Percentiles rank a stretch among this genome's conserved stretches.
These are phyloP conservation scores for Leucozona laternaria DNA, from an alignment of 2,888 invertebrate genomes.

Conservation along the genomic window DNA sequence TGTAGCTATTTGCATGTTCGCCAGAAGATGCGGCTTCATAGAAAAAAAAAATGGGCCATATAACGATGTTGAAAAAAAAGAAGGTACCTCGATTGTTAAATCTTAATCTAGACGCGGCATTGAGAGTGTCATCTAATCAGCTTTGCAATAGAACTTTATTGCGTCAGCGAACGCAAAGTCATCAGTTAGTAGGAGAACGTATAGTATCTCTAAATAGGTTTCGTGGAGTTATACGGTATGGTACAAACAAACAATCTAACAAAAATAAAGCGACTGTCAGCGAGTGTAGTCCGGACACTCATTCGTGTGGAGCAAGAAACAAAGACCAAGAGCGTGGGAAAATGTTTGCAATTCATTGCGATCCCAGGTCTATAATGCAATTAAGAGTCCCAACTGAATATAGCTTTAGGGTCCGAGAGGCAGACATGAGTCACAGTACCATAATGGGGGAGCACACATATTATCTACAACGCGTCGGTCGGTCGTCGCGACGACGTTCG, in stretches of 20 bases:
- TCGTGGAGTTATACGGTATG: background rate
- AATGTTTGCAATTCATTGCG: conserved; percentile 50
- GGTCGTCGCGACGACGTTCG: background rate
- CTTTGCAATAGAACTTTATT: conserved; percentile 63
- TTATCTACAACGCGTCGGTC: conserved; percentile 9
- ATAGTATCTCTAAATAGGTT: background rate
- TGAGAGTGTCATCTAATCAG: conserved; percentile 64
- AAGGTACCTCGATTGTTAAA: conserved; percentile 34
- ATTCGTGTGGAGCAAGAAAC: conserved; percentile 28
- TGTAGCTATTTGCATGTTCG: conserved; percentile 50
- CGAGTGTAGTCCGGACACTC: conserved; percentile 53
- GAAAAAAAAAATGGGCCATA: conserved; percentile 3
- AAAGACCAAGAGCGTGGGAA: conserved; percentile 73
- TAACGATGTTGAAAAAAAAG: background rate
- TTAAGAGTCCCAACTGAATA: conserved; percentile 50
- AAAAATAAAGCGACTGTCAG: conserved; percentile 63
- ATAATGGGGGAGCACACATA: conserved; percentile 49
- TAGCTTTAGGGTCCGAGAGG: conserved; percentile 56
- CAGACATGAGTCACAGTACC: conserved; percentile 64
- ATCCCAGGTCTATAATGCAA: conserved; percentile 46
- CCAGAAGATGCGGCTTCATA: conserved; percentile 2
- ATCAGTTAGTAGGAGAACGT: conserved; percentile 1
- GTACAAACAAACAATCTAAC: conserved; percentile 8
- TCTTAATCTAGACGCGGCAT: conserved; percentile 55
- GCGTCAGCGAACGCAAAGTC: conserved; percentile 37